Base-by-base conservation (phyloP, 2,888 invertebrate species). In the Cremastinae sp. region DNA sequence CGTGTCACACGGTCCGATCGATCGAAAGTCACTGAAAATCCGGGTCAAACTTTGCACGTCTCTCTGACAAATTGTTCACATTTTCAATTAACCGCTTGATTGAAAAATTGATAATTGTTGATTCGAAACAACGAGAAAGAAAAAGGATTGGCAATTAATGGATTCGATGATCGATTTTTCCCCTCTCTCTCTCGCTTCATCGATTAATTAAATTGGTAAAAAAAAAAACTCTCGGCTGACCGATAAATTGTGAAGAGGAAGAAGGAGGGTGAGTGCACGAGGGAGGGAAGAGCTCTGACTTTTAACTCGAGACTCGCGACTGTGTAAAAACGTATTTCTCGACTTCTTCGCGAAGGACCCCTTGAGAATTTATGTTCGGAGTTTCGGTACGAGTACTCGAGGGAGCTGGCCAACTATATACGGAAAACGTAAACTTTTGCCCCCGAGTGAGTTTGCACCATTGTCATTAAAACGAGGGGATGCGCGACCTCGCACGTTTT, bases 381-480 rank as follows among this genome's bases (percentile, higher is more conserved):
- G 56, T 58, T 56, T 34, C 58, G 38, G n/a, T 49, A 58, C 41
- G 47, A 66, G 59, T 28, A 54, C 54, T 43, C 58, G 59, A 18
- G 59, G 53, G 41, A 38, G 53, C 51, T 71, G 41, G 41, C 54
- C n/a, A 75, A 75, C 61, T 75, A n/a, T n/a, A n/a, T n/a, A 54
- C 61, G 28, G 28, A 28, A 54, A 66, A 71, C 65, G 75, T 75
- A 75, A 75, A 71, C 65, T 75, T 75, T 75, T 38, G 75, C 59
- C 65, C n/a, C 65, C 54, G 56, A 14, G 54, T 43, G 65, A 62
- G 61, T 75, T 71, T 59, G 38, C 58, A 9, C 56, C 75, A 71
- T 71, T 75, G 71, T 75, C 54, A 56, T 20, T 34, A 20, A 36
- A 75, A 66, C 71, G 61, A 71, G 56, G 16, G 54, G 49, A 43